Evolutionary conservation across 2,797 vertebrate species (phyloP).

Genomic region (Protosalanx chinensis): DNA sequence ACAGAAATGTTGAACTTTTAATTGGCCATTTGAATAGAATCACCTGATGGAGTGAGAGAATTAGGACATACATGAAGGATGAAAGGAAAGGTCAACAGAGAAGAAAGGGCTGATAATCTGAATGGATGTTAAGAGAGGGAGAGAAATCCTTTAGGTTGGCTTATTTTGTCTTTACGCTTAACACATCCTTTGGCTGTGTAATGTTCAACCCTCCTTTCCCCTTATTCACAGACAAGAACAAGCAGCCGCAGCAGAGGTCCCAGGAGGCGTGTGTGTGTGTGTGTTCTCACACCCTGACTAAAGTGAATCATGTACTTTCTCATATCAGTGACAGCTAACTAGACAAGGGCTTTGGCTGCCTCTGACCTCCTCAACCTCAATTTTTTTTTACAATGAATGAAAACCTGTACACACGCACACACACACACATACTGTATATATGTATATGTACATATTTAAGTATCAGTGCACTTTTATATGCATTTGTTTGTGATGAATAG

Average conservation of each 20-base stretch:
- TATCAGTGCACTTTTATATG: slow-evolving; percentile 19
- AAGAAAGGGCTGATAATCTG: not conserved
- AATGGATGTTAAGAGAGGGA: slow-evolving; percentile 2
- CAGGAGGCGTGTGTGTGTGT: slow-evolving; percentile 46
- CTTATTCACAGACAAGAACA: slow-evolving; percentile 58
- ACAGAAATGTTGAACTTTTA: not conserved
- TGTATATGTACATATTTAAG: not conserved
- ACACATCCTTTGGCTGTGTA: slow-evolving; percentile 60
- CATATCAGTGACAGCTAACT: slow-evolving; percentile 79
- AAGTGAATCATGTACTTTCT: slow-evolving; percentile 79
- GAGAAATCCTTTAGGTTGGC: slow-evolving; percentile 5
- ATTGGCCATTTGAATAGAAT: not conserved
- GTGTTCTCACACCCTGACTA: slow-evolving; percentile 73
- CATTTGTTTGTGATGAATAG: slow-evolving; percentile 3
- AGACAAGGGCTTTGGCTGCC: slow-evolving; percentile 68
- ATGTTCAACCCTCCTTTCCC: slow-evolving; percentile 35
- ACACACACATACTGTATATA: slow-evolving; percentile 10
- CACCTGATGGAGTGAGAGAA: slow-evolving; percentile 17
- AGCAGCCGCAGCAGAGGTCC: slow-evolving; percentile 60
- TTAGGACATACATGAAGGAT: not conserved
- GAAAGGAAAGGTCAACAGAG: slow-evolving; percentile 13
- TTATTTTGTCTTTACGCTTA: slow-evolving; percentile 44
- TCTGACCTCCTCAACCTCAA: slow-evolving; percentile 59
- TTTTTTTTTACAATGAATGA: slow-evolving; percentile 55
- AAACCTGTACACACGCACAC: slow-evolving; percentile 17